phyloP scores from a whole-genome alignment of 92 coral and sea anemone species.

The Galaxea fascicularis region DNA sequence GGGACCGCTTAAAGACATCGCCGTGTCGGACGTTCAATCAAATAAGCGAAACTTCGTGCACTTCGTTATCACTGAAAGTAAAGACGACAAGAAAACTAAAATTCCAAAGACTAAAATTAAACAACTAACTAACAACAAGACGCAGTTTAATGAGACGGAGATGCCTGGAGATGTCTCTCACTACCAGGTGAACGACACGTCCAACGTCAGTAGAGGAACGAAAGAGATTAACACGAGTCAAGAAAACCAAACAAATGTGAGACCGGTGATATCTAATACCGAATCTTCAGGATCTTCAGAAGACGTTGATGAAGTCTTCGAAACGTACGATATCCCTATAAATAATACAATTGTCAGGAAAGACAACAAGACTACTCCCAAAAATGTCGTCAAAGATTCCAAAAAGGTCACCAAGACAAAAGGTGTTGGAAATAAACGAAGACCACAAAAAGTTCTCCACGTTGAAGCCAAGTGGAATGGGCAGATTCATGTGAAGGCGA shows the following conservation, averaged over 20 bases:
- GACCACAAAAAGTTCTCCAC: conserved; percentile 25
- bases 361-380: neutral
- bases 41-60: conserved; percentile 9
- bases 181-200: neutral
- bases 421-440: neutral
- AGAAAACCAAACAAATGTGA: neutral
- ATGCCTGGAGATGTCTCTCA: neutral
- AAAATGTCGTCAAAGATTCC: neutral
- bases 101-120: neutral
- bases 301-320: conserved; percentile 26
- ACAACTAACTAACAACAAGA: neutral
- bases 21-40: conserved; percentile 16
- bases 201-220: neutral
- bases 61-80: conserved; percentile 18
- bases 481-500: conserved; percentile 42
- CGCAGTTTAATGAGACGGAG: neutral
- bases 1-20: neutral
- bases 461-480: conserved; percentile 58
- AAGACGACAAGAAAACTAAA: conserved; percentile 37
- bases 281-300: neutral
- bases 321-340: neutral
- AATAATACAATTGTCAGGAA: neutral
- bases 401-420: neutral
- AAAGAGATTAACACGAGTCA: conserved; percentile 1
- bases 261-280: neutral